Evolutionary conservation across 2,888 invertebrate species (phyloP), one percentile per base, ranked within the genome.

Genomic region (Drepanosiphum platanoidis): DNA sequence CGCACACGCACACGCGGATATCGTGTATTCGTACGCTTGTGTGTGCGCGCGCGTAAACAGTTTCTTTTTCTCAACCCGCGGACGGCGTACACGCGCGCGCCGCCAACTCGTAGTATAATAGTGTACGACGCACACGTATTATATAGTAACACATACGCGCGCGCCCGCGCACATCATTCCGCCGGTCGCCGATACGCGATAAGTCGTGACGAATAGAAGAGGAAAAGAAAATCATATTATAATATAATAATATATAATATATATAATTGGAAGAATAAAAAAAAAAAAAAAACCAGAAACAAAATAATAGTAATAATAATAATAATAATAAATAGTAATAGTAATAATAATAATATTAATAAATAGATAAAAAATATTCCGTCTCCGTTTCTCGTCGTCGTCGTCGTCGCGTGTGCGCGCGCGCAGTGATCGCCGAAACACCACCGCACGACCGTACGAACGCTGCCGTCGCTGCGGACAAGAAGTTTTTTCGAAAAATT

Each of bases 41-140:
- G 13, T 18, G 11, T 32, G 32, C 34, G 68, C 15, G 13, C 27
- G 9, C 22, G 15, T n/a, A 3, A 0, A 7, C n/a, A 36, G 78
- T 78, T 79, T 46, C 66, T 68, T 72, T 81, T 81, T 70, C 52
- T 71, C 70, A 11, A 27, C 18, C n/a, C 46, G 68, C 30, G 46
- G n/a, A 46, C 46, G 68, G 46, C 34, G 68, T 70, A 52, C 36
- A 70, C 79, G 36, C 64, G 46, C 68, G 79, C 27, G n/a, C 34
- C 46, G 66, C 68, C n/a, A n/a, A 22, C 64, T 64, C 30, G 27
- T 18, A 34, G 15, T 68, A 34, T n/a, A n/a, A n/a, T 22, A 68
- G 7, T n/a, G 9, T 61, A 61, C 61, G 27, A 72, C 72, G 3
- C 27, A 11, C 13, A 36, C 42, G n/a, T 39, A 72, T 36, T 4